Evolutionary conservation across 2,113 vertebrate genomes (phyloP).

Genomic region (Ancistrus triradiatus): DNA sequence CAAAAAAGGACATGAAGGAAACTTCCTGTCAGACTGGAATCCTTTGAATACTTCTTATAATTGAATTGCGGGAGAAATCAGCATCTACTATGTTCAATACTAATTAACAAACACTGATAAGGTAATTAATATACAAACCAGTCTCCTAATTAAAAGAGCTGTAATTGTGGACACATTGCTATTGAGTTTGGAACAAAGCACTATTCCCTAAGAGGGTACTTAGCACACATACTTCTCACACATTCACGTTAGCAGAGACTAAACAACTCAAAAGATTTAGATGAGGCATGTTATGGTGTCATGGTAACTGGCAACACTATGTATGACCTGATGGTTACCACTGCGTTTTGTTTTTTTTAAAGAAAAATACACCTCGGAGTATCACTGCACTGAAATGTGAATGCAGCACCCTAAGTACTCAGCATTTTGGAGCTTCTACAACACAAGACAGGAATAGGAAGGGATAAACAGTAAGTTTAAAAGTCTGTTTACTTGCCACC

Average conservation of each 20-base stretch:
- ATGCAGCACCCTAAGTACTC: too few relatives aligned
- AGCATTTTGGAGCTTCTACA: too few relatives aligned
- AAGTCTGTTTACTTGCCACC: too few relatives aligned
- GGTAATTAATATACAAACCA: constrained; percentile 47
- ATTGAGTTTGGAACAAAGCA: constrained; percentile 25
- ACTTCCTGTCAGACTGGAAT: constrained; percentile 44
- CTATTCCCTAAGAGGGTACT: constrained; percentile 25
- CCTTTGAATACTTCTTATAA: constrained; percentile 47
- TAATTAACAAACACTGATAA: constrained; percentile 54
- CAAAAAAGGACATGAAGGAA: constrained; percentile 57
- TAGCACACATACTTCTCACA: constrained; percentile 39
- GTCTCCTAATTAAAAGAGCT: constrained; percentile 54
- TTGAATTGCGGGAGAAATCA: constrained; percentile 28
- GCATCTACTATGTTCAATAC: constrained; percentile 48
- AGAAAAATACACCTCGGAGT: too few relatives aligned
- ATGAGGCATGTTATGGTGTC: too few relatives aligned
- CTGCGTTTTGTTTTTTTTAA: too few relatives aligned
- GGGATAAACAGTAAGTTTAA: too few relatives aligned
- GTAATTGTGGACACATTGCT: constrained; percentile 50
- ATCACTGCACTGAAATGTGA: too few relatives aligned
- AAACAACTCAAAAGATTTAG: constrained; percentile 56
- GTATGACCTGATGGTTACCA: too few relatives aligned
- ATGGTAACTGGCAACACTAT: too few relatives aligned
- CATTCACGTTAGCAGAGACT: constrained; percentile 17
- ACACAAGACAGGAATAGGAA: too few relatives aligned